Conservation (phyloP, 2,888 invertebrate species). For the Muscina levida region DNA sequence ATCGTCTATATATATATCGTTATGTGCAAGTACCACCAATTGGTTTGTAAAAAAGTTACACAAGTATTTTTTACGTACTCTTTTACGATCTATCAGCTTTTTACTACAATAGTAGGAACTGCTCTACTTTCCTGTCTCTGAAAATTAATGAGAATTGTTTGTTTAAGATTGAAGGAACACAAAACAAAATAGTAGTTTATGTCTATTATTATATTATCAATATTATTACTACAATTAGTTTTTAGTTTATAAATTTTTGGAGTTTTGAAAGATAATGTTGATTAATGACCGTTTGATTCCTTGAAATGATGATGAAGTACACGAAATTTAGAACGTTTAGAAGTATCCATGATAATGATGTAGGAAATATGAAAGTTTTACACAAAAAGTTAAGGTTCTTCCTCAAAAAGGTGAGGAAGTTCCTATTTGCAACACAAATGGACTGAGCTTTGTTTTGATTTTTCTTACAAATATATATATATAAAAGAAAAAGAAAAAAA, state of each 20-base stretch:
- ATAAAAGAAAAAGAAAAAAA: slow-evolving; percentile 11
- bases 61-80: slow-evolving; percentile 12
- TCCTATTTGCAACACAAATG: slow-evolving; percentile 36
- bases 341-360: neutral
- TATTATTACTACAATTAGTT: slow-evolving; percentile 28
- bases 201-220: slow-evolving; percentile 4
- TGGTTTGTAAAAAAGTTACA: slow-evolving; percentile 75
- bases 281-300: slow-evolving; percentile 23
- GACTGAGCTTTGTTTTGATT: slow-evolving; percentile 38
- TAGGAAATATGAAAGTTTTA: slow-evolving; percentile 28
- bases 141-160: slow-evolving; percentile 22
- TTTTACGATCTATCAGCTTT: slow-evolving; percentile 1
- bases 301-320: slow-evolving; percentile 18
- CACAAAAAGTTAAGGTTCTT: slow-evolving; percentile 27
- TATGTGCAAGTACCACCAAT: slow-evolving; percentile 96
- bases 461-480: neutral
- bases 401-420: slow-evolving; percentile 4
- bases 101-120: neutral
- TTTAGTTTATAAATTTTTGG: slow-evolving; percentile 5
- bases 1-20: slow-evolving; percentile 99
- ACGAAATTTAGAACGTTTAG: neutral
- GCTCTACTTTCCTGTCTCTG: slow-evolving; percentile 4
- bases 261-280: slow-evolving; percentile 26
- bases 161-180: slow-evolving; percentile 18
- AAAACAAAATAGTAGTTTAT: slow-evolving; percentile 32